These are phyloP conservation scores for Agrilus planipennis DNA, from an alignment of 1,140 invertebrate genomes.

Conservation along the genomic window DNA sequence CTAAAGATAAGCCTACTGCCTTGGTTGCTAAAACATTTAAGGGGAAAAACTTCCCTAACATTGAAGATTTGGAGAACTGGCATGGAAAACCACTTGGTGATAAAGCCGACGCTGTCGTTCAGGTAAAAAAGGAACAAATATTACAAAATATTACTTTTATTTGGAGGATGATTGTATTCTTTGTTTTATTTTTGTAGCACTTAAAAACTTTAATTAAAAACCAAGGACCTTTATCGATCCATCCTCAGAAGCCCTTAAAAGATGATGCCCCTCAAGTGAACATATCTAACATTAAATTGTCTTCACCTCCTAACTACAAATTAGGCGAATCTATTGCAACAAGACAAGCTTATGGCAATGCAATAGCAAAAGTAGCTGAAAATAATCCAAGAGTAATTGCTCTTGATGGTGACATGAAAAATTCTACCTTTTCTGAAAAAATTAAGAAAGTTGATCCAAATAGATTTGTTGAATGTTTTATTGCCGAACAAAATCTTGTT, in stretches of 20 bases:
- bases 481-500: conserved; percentile 96
- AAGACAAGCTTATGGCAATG: conserved; percentile 87
- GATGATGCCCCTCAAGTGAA: conserved; percentile 59
- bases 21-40: conserved; percentile 95
- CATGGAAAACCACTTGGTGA: conserved; percentile 92
- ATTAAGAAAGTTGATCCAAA: conserved; percentile 61
- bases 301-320: conserved; percentile 78
- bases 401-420: conserved; percentile 95
- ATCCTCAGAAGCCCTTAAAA: conserved; percentile 52
- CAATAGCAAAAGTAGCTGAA: conserved; percentile 78
- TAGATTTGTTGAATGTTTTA: conserved; percentile 95
- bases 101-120: conserved; percentile 63
- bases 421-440: conserved; percentile 94
- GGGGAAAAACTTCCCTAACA: conserved; percentile 76
- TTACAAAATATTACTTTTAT: too few relatives aligned
- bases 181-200: too few relatives aligned
- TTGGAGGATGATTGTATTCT: too few relatives aligned
- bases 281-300: conserved; percentile 64
- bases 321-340: conserved; percentile 76
- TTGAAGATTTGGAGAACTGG: conserved; percentile 93
- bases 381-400: conserved; percentile 78
- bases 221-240: conserved; percentile 39
- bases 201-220: conserved; percentile 56
- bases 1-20: conserved; percentile 79
- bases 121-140: too few relatives aligned